Conservation (phyloP, 2,888 invertebrate genomes). For the Apomyelois bistriatella region DNA sequence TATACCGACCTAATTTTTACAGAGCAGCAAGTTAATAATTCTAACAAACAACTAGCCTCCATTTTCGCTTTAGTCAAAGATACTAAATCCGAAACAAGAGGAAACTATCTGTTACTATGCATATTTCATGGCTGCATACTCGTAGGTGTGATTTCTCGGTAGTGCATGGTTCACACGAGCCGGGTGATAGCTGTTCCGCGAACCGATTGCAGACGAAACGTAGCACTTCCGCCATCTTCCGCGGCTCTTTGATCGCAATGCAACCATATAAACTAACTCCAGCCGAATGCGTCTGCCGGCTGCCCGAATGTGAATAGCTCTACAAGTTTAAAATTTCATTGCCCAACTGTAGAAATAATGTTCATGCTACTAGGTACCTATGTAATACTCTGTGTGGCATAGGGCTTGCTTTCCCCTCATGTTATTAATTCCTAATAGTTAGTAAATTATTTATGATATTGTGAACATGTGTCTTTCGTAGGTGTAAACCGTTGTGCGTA, state of each 20-base stretch:
- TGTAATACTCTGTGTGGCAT: no score
- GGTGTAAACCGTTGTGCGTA: no score
- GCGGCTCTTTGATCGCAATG: slow-evolving; percentile 37
- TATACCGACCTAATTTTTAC: no score
- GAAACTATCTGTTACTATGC: not conserved
- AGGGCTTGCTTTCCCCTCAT: no score
- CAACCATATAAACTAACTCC: slow-evolving; percentile 20
- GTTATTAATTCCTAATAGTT: no score
- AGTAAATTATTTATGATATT: no score
- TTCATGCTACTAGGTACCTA: not conserved
- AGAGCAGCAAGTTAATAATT: no score
- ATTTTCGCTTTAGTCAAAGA: no score
- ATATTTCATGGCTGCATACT: not conserved
- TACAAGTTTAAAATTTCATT: not conserved
- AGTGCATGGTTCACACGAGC: slow-evolving; percentile 28
- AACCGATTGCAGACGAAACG: slow-evolving; percentile 56
- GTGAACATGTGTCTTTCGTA: no score
- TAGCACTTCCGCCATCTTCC: slow-evolving; percentile 43
- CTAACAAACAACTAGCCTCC: no score
- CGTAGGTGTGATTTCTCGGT: slow-evolving; percentile 4
- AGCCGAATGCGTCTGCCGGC: not conserved
- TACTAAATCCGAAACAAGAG: no score
- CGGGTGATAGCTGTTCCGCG: slow-evolving; percentile 54
- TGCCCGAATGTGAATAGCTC: not conserved
- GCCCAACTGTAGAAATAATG: not conserved